Percentiles rank a stretch among this genome's conserved stretches.
Evolutionary conservation across 2,797 vertebrate genomes (phyloP).

Genomic region (Sebastes kiyomatsui): DNA sequence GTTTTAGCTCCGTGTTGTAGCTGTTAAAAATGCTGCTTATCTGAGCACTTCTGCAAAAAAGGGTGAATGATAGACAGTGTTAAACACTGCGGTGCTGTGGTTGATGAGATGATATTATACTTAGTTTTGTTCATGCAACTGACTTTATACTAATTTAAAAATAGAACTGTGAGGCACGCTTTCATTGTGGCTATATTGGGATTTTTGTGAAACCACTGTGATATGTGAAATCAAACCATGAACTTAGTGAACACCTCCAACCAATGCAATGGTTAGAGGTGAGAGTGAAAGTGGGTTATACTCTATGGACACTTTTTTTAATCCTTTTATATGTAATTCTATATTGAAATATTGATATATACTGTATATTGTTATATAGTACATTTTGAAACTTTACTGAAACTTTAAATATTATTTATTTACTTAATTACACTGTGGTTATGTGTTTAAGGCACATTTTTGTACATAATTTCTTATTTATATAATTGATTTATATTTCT

Average conservation of each 20-base stretch:
- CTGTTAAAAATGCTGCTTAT: not conserved
- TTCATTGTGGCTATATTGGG: not conserved
- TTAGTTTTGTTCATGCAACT: no score
- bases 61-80: not conserved
- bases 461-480: no score
- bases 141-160: not conserved
- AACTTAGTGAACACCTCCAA: no score
- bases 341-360: not conserved
- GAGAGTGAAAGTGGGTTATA: no score
- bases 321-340: no score
- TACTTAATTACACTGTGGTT: no score
- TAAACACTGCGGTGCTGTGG: not conserved
- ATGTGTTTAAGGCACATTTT: no score
- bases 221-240: no score
- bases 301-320: no score
- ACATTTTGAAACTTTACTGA: not conserved
- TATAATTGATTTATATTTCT: no score
- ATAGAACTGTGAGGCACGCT: not conserved
- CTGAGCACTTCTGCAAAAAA: not conserved
- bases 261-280: no score
- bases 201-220: accelerated
- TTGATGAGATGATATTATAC: not conserved
- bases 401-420: no score
- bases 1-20: not conserved
- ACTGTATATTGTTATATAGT: not conserved